Evolutionary conservation across 2,113 vertebrate genomes (phyloP).

Genomic region (Hystrix brachyura): DNA sequence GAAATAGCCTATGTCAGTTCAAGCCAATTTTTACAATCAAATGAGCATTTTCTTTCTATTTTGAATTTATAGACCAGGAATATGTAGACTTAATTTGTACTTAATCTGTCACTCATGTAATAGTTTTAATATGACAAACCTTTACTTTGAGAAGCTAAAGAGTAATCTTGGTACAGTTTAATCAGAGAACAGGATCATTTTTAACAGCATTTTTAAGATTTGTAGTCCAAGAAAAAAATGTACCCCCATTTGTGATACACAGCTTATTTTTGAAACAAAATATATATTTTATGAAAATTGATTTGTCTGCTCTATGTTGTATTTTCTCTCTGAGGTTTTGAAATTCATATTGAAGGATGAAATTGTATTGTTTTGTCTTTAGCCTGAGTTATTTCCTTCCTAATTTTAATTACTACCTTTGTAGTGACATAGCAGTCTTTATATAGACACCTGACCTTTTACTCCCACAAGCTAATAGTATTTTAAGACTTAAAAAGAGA

Average conservation of each 20-base stretch:
- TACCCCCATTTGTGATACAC: background rate
- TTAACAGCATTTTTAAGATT: background rate
- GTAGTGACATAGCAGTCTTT: constrained; percentile 1
- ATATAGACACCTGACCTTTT: constrained; percentile 17
- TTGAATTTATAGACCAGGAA: background rate
- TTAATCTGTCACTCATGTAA: background rate
- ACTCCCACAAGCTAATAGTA: background rate
- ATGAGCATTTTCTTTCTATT: background rate
- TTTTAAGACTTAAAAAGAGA: background rate
- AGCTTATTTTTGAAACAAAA: constrained; percentile 51
- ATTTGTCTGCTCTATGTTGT: constrained; percentile 43
- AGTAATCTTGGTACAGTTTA: background rate
- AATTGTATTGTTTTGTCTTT: background rate
- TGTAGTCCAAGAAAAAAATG: background rate
- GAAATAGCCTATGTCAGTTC: background rate
- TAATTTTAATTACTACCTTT: constrained; percentile 43
- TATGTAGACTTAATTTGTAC: background rate
- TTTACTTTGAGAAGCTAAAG: constrained; percentile 6
- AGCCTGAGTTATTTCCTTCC: background rate
- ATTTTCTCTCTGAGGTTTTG: constrained; percentile 47
- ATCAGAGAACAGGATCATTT: constrained; percentile 8
- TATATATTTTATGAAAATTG: constrained; percentile 56
- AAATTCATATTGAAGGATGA: background rate
- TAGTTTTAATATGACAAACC: constrained; percentile 34
- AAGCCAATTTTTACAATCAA: background rate